Conservation (phyloP, 2,113 vertebrate species). For the Podilymbus podiceps region DNA sequence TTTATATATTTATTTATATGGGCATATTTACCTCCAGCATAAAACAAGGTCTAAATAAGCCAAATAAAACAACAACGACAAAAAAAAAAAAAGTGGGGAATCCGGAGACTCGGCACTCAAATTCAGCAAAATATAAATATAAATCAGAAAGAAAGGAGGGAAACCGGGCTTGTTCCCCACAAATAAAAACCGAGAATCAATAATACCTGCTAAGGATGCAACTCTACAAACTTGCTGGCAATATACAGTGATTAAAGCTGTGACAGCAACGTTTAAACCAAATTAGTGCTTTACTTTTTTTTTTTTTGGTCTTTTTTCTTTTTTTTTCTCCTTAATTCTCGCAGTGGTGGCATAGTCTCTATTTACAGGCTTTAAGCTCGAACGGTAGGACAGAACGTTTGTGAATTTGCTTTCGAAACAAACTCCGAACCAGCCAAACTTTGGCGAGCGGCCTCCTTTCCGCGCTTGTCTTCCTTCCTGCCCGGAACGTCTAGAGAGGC, state of each 20-base stretch:
- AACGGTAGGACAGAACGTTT: neutral
- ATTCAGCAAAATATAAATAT: conserved; percentile 75
- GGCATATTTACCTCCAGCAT: conserved; percentile 67
- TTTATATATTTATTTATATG: conserved; percentile 80
- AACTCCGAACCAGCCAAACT: neutral
- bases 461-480: neutral
- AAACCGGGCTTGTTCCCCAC: neutral
- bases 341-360: conserved; percentile 38
- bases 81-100: neutral
- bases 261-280: conserved; percentile 52
- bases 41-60: conserved; percentile 60
- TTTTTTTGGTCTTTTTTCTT: neutral
- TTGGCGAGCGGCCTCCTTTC: neutral
- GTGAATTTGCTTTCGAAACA: conserved; percentile 61
- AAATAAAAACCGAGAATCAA: conserved; percentile 27
- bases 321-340: conserved; percentile 17
- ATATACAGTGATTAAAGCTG: conserved; percentile 68
- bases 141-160: conserved; percentile 39
- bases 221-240: conserved; percentile 55
- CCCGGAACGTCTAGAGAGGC: neutral
- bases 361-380: conserved; percentile 74
- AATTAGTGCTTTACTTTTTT: conserved; percentile 52
- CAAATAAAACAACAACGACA: no score
- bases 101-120: neutral
- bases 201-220: conserved; percentile 40